Percentiles rank a stretch among this genome's conserved stretches.
Evolutionary conservation across 2,113 vertebrate species (phyloP).

Genomic region (pig (Sus scrofa)): T2T-Sscrofa CM000821.6:8943001-8943500

Average conservation of each 20-base stretch:
- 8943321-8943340: not conserved
- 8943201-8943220: not conserved
- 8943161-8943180: not conserved
- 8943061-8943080: too few species aligned
- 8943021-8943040: not conserved
- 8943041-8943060: not conserved
- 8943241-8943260: not conserved
- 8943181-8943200: not conserved
- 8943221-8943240: not conserved
- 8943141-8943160: not conserved
- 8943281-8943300: not conserved
- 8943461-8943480: accelerated
- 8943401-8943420: not conserved
- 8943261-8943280: not conserved
- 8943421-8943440: not conserved
- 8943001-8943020: not conserved
- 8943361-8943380: not conserved
- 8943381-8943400: not conserved
- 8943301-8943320: not conserved
- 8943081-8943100: not conserved
- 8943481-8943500: not conserved
- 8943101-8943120: not conserved
- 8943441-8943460: not conserved
- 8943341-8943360: not conserved
- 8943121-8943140: not conserved